These are phyloP conservation scores for Selene dorsalis DNA, from an alignment of 2,797 vertebrate genomes.

Conservation along the genomic window DNA sequence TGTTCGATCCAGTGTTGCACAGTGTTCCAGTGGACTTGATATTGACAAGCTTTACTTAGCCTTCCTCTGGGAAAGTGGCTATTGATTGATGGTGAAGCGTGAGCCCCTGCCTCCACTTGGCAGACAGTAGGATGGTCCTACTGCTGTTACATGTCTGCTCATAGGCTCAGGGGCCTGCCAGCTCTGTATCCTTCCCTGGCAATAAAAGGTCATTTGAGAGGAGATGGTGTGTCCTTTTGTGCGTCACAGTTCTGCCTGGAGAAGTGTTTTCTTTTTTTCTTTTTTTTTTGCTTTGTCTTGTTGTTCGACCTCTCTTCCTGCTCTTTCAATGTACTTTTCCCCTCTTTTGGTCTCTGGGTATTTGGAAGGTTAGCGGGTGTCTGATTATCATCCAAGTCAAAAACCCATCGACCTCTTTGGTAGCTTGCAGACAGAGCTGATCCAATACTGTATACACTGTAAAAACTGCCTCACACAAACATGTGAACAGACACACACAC, in stretches of 20 bases:
- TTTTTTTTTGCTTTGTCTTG: conserved; percentile 39
- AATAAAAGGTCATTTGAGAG: conserved; percentile 79
- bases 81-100: conserved; percentile 50
- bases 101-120: conserved; percentile 41
- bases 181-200: conserved; percentile 67
- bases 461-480: conserved; percentile 1
- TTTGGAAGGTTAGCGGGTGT: conserved; percentile 36
- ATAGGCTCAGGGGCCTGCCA: conserved; percentile 73
- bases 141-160: conserved; percentile 64
- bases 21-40: conserved; percentile 27
- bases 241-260: conserved; percentile 67
- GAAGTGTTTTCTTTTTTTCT: conserved; percentile 55
- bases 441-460: background rate
- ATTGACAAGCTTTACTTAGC: conserved; percentile 12
- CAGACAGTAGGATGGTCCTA: conserved; percentile 44
- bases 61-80: conserved; percentile 33
- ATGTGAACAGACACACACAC: background rate
- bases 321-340: conserved; percentile 34
- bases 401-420: conserved; percentile 11
- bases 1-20: conserved; percentile 12
- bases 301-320: conserved; percentile 43
- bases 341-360: conserved; percentile 29
- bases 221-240: conserved; percentile 74
- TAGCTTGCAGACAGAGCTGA: background rate
- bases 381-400: conserved; percentile 47